phyloP scores from a whole-genome alignment of 2,113 vertebrate species.

The Marcusenius ussheri region DNA sequence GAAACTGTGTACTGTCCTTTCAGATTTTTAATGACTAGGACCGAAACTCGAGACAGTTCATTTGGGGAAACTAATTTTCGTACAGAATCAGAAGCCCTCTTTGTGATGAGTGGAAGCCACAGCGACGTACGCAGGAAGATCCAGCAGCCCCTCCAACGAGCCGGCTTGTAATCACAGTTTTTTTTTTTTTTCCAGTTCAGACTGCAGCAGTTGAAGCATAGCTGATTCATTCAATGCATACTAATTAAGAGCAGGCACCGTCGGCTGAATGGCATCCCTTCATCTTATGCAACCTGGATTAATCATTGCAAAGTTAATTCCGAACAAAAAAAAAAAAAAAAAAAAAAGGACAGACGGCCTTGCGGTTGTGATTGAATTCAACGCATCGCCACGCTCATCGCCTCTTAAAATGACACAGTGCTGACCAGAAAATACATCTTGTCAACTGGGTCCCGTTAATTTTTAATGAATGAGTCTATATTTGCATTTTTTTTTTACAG shows the following conservation, averaged over 20 bases:
- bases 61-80: background rate
- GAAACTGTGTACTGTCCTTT: background rate
- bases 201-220: background rate
- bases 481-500: background rate
- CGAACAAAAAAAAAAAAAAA: background rate
- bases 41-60: background rate
- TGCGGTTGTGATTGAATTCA: background rate
- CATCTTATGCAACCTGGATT: background rate
- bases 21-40: background rate
- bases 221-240: slow-evolving; percentile 3
- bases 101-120: background rate
- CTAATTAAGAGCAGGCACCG: background rate
- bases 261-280: background rate
- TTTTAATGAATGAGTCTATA: background rate
- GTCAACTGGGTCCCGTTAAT: background rate
- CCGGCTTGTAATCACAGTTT: background rate
- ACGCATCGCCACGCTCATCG: background rate
- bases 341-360: background rate
- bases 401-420: background rate
- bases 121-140: background rate
- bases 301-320: background rate
- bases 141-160: background rate
- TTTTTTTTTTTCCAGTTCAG: background rate
- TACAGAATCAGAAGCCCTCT: background rate
- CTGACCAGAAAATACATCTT: background rate